A percentile compares a stretch with the other conserved stretches of the same genome.
Conservation (phyloP, 2,888 invertebrate genomes). For the Tuberolachnus salignus region DNA sequence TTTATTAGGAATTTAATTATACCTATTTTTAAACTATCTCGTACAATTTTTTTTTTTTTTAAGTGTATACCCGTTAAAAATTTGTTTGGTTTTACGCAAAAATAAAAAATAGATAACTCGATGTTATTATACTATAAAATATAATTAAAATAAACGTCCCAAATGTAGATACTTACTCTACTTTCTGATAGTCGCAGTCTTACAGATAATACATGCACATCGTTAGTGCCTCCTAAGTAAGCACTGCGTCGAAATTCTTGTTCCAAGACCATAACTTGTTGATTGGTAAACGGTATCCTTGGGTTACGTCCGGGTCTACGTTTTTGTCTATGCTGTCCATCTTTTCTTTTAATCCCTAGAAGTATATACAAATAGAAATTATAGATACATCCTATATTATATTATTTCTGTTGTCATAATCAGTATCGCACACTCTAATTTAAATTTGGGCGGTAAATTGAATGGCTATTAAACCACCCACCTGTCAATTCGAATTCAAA, state of each 20-base stretch:
- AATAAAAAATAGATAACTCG: too few species aligned
- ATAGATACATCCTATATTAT: too few species aligned
- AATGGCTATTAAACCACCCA: too few species aligned
- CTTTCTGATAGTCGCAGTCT: constrained; percentile 72
- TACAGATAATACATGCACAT: constrained; percentile 70
- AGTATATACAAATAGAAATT: too few species aligned
- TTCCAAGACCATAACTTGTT: constrained; percentile 73
- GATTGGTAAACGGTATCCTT: constrained; percentile 75
- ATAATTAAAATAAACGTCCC: background rate
- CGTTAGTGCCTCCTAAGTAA: constrained; percentile 72
- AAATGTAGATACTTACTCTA: constrained; percentile 68
- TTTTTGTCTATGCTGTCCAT: constrained; percentile 62
- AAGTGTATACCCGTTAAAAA: background rate
- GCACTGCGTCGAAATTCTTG: constrained; percentile 72
- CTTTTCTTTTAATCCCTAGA: constrained; percentile 62
- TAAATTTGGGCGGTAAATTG: too few species aligned
- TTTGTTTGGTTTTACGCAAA: background rate
- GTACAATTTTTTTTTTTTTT: background rate
- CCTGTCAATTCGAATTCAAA: too few species aligned
- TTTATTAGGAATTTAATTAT: background rate
- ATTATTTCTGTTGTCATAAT: too few species aligned
- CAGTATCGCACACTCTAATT: too few species aligned
- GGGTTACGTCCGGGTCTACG: constrained; percentile 71
- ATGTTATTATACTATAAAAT: too few species aligned
- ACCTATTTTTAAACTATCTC: background rate